Conservation (phyloP, 1,140 invertebrate species). For the Muscidifurax raptorellus region DNA sequence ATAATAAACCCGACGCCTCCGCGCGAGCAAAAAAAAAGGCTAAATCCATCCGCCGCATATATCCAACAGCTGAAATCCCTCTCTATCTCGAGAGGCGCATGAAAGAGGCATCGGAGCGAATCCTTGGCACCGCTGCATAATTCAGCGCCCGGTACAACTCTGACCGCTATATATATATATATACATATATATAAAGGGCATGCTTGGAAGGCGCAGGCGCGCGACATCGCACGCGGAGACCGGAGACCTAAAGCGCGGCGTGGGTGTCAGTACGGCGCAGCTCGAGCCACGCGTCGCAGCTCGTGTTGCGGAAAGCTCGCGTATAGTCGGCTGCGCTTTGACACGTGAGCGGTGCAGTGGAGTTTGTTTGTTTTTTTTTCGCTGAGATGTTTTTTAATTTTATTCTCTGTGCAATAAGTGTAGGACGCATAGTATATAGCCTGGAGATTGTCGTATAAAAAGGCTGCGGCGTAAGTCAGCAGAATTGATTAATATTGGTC, state of each 20-base stretch:
- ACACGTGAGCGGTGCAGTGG: not conserved
- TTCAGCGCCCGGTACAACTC: not conserved
- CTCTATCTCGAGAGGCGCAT: no score
- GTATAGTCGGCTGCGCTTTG: no score
- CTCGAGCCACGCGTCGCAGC: conserved; percentile 4
- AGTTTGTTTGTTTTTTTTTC: not conserved
- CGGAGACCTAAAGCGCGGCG: not conserved
- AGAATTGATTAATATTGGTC: no score
- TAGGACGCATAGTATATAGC: no score
- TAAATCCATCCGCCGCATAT: no score
- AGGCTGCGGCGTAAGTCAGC: no score
- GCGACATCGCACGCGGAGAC: not conserved
- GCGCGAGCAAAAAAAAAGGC: no score
- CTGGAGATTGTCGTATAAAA: no score
- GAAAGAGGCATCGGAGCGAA: no score
- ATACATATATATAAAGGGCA: not conserved
- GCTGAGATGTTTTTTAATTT: not conserved
- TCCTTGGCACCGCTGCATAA: not conserved
- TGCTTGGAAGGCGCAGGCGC: not conserved
- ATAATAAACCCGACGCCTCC: no score
- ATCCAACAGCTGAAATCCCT: no score
- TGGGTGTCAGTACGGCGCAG: not conserved
- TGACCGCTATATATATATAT: no score
- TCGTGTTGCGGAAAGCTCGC: not conserved
- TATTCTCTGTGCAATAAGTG: not conserved